Evolutionary conservation across 1,140 invertebrate species (phyloP), one percentile per base, ranked within the genome.

Genomic region (Zaprionus africanus): DNA sequence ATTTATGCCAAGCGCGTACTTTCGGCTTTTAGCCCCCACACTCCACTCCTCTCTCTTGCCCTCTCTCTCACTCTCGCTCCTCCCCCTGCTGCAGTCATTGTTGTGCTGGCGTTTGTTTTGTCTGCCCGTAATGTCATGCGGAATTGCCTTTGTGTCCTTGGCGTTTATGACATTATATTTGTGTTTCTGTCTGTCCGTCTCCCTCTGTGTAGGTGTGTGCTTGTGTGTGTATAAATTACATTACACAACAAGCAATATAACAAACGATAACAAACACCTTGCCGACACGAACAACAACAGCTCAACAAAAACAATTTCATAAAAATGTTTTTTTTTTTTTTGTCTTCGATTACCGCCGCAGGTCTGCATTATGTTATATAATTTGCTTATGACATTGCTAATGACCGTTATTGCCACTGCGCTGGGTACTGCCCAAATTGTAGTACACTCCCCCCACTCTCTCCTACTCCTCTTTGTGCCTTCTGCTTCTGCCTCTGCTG

Each of bases 231-330:
- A 90, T 88, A 88, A 90, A 88, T 88, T 85, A 88, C 81, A 85
- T 88, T 90, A 82, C 86, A 90, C 80, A 88, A 88, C 85, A 88
- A 85, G 85, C 81, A 90, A 88, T 88, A 88, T 88, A 88, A 88
- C 85, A 88, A 88, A 88, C 85, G 85, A 88, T 88, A 88, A 88
- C 85, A 88, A 88, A 88, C 85, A 88, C 85, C 85, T 88, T 88
- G 85, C 76, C 66, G 28, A 26, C 49, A 46, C 43, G 31, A 59
- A 19, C 17, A 12, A 71, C 49, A 72, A 2, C 81, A 79, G 85
- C 1, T 1, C 63, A 63, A 66, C 53, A 43, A 72, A 70, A 84
- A 79, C 81, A 79, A 90, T 88, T 90, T 90, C 60, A 79, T 85
- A 79, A 79, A 87, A 88, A 81, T 85, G 74, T 76, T 85, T 61